phyloP scores from a whole-genome alignment of 30 jellyfish, hydroid and myxozoan species.

The Aurelia aurita complex sp. Pacific region DNA sequence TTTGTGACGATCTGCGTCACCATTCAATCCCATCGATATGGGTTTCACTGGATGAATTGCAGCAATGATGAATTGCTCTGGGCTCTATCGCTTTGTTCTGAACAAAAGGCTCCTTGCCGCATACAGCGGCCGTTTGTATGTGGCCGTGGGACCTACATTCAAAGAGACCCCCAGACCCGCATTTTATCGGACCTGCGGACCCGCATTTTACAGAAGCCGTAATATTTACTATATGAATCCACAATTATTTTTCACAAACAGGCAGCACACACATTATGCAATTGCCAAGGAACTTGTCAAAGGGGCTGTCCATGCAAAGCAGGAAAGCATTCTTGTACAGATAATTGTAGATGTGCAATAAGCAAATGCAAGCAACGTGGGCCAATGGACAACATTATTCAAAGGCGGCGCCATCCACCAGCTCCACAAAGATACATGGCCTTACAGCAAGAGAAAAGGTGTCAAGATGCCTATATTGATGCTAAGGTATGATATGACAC shows the following conservation, averaged over 20 bases:
- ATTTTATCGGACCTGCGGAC: no score
- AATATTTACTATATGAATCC: not conserved
- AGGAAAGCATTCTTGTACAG: slow-evolving; percentile 1
- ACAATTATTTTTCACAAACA: not conserved
- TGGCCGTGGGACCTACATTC: no score
- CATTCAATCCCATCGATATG: no score
- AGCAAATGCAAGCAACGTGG: slow-evolving; percentile 8
- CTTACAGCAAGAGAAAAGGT: not conserved
- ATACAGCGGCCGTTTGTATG: no score
- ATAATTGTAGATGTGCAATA: not conserved
- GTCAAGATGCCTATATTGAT: not conserved
- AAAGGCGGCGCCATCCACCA: not conserved
- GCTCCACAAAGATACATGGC: slow-evolving; percentile 7
- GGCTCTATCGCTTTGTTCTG: no score
- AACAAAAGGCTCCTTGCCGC: no score
- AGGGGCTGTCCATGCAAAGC: slow-evolving; percentile 8
- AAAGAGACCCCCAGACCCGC: no score
- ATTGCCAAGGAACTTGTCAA: slow-evolving; percentile 3
- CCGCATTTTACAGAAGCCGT: not conserved
- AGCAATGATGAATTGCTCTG: no score
- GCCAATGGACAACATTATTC: not conserved
- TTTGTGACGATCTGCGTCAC: no score
- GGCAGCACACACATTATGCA: slow-evolving; percentile 8
- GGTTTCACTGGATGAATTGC: no score
- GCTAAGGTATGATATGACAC: no score